These are phyloP conservation scores for Spheniscus humboldti DNA, from an alignment of 2,797 vertebrate species.

Conservation along the genomic window DNA sequence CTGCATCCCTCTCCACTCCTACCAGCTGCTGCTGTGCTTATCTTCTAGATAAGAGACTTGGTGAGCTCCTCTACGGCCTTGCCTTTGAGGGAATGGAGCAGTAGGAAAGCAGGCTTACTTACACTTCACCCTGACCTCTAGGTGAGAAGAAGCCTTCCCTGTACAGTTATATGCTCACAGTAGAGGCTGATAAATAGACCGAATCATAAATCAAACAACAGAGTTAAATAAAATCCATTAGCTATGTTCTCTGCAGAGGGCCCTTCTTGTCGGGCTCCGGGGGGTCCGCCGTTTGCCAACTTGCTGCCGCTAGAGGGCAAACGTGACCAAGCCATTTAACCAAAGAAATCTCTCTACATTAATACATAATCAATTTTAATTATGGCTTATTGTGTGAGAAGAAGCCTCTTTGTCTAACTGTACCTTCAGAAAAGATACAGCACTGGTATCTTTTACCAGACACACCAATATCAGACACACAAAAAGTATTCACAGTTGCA, in stretches of 20 bases:
- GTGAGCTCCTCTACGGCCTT: background rate
- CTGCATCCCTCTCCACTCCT: background rate
- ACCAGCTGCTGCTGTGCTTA: background rate
- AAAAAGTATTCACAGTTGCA: background rate
- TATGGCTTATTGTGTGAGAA: background rate
- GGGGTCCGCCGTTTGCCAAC: background rate
- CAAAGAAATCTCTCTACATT: background rate
- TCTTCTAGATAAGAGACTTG: background rate
- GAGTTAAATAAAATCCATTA: background rate
- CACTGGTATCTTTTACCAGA: background rate
- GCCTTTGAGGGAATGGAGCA: background rate
- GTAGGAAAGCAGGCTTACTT: background rate
- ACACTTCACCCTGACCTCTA: background rate
- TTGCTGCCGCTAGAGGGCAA: conserved; percentile 43
- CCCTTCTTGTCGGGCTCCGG: background rate
- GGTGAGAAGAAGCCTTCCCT: background rate
- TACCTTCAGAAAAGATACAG: background rate
- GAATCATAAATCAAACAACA: background rate
- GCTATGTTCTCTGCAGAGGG: background rate
- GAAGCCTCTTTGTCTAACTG: background rate
- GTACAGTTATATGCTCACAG: background rate
- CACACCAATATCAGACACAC: background rate
- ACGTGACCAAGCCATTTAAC: background rate
- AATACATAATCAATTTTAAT: background rate
- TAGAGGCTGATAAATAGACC: background rate